These are phyloP conservation scores for Patella pellucida DNA, from an alignment of 2,888 invertebrate genomes.

Conservation along the genomic window DNA sequence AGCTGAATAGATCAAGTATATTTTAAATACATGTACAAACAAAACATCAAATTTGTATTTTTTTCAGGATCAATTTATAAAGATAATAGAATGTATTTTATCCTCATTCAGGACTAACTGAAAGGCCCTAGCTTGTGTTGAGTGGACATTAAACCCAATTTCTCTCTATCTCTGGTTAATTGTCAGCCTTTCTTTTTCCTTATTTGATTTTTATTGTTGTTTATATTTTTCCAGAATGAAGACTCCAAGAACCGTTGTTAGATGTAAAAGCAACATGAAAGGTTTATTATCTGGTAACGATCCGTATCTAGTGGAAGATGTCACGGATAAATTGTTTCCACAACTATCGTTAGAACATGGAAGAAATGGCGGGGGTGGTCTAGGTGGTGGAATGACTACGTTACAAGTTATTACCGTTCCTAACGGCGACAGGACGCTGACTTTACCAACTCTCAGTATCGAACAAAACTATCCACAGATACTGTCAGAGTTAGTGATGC, in stretches of 20 bases:
- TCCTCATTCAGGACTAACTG: too few relatives aligned
- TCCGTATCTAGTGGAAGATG: slow-evolving; percentile 71
- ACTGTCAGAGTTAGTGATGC: slow-evolving; percentile 73
- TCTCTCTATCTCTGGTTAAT: too few relatives aligned
- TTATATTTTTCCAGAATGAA: slow-evolving; percentile 44
- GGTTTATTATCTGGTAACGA: slow-evolving; percentile 71
- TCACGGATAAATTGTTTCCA: slow-evolving; percentile 71
- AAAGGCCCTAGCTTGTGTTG: too few relatives aligned
- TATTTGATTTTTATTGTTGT: background rate
- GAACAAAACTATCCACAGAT: slow-evolving; percentile 74
- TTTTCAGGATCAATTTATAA: too few relatives aligned
- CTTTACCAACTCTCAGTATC: slow-evolving; percentile 71
- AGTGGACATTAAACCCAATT: too few relatives aligned
- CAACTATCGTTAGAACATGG: slow-evolving; percentile 61
- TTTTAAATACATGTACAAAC: too few relatives aligned
- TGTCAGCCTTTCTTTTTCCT: too few relatives aligned
- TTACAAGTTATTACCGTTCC: slow-evolving; percentile 69
- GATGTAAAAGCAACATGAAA: slow-evolving; percentile 47
- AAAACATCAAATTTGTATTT: too few relatives aligned
- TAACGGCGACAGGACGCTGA: slow-evolving; percentile 70
- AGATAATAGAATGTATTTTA: too few relatives aligned
- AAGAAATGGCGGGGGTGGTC: slow-evolving; percentile 44
- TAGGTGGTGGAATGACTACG: slow-evolving; percentile 49
- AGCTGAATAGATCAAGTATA: too few relatives aligned
- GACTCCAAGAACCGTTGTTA: slow-evolving; percentile 40